Percentiles rank a stretch among this genome's conserved stretches.
Conservation (phyloP, 2,113 vertebrate genomes). For the Variabilichromis moorii region DNA sequence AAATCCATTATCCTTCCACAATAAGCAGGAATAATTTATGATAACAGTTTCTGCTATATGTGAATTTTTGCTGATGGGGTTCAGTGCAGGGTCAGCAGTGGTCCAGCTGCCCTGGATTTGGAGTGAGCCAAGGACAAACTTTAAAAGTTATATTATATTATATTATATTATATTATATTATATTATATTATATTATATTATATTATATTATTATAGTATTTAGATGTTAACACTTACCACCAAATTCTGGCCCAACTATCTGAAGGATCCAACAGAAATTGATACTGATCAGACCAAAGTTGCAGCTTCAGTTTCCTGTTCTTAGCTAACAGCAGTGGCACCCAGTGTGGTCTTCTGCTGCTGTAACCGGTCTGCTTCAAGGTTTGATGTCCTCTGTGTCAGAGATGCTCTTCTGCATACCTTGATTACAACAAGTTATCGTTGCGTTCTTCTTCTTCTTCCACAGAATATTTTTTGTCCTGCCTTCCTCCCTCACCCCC, state of each 20-base stretch:
- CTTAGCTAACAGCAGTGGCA: not conserved
- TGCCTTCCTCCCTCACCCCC: not conserved
- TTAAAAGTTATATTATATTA: not conserved
- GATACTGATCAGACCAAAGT: not conserved
- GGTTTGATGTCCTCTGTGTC: not conserved
- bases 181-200: not conserved
- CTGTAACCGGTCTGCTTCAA: not conserved
- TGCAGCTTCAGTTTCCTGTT: not conserved
- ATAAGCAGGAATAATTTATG: conserved; percentile 27
- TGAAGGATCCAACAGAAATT: not conserved
- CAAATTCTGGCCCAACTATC: not conserved
- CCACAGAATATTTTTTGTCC: not conserved
- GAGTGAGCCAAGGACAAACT: not conserved
- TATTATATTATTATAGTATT: not conserved
- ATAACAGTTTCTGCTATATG: not conserved
- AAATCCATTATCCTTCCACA: conserved; percentile 38
- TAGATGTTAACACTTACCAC: not conserved
- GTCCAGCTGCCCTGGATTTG: not conserved
- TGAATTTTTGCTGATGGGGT: not conserved
- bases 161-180: not conserved
- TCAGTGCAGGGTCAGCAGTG: not conserved
- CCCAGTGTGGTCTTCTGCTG: not conserved
- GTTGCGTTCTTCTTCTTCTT: not conserved
- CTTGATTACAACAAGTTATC: not conserved
- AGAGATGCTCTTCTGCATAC: not conserved